Conservation (phyloP, 2,797 vertebrate genomes). For the Spondyliosoma cantharus region DNA sequence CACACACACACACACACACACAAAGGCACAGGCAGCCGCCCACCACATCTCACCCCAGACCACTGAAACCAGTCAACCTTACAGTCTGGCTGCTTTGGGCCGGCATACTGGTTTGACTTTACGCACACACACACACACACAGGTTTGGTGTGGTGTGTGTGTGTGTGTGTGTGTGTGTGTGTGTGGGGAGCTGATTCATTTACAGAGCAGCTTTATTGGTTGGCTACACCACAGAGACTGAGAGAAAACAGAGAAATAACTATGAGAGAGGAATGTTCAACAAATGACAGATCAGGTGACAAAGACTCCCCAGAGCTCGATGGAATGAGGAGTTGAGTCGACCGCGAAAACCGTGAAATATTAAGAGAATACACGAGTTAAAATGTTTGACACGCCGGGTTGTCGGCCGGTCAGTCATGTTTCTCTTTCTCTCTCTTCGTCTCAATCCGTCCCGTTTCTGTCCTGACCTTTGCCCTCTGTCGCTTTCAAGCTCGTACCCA, state of each 20-base stretch:
- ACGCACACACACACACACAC: conserved; percentile 11
- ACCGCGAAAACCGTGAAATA: conserved; percentile 35
- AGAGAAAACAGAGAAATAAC: conserved; percentile 38
- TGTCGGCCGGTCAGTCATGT: not conserved
- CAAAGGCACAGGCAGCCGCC: conserved; percentile 35
- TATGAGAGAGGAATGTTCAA: conserved; percentile 49
- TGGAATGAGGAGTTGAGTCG: conserved; percentile 1
- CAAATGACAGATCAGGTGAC: conserved; percentile 63
- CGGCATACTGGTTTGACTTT: conserved; percentile 42
- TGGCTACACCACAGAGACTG: conserved; percentile 19
- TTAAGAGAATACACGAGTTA: conserved; percentile 29
- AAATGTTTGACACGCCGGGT: conserved; percentile 15
- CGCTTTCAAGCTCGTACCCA: conserved; percentile 21
- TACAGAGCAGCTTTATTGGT: conserved; percentile 45
- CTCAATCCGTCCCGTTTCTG: conserved; percentile 34
- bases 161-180: not conserved
- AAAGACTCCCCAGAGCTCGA: conserved; percentile 22
- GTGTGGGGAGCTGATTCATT: conserved; percentile 40
- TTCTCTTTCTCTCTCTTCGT: conserved; percentile 18
- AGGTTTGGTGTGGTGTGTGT: conserved; percentile 4
- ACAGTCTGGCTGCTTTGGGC: conserved; percentile 55
- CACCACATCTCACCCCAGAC: conserved; percentile 45
- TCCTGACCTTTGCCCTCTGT: conserved; percentile 55
- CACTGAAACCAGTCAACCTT: conserved; percentile 70
- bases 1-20: not conserved